Evolutionary conservation across 2,888 invertebrate genomes (phyloP).

Genomic region (Eristalis arbustorum): DNA sequence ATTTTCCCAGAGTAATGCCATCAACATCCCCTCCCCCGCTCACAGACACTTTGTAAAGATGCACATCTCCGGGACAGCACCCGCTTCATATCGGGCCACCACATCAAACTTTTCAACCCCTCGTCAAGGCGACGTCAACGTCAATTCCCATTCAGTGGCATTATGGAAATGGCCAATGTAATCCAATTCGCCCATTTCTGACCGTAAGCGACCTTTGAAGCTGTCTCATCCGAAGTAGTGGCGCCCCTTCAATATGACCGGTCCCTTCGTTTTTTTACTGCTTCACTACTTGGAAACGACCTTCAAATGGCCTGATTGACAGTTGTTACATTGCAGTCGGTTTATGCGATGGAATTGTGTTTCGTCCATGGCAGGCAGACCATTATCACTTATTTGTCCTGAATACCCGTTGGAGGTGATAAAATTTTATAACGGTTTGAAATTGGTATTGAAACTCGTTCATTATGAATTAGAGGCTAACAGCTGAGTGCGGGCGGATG

Average conservation of each 20-base stretch:
- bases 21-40: not conserved
- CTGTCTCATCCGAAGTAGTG: not conserved
- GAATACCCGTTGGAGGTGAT: conserved; percentile 44
- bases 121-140: conserved; percentile 41
- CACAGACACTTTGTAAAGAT: conserved; percentile 1
- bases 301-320: conserved; percentile 56
- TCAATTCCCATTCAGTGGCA: conserved; percentile 64
- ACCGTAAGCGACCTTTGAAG: conserved; percentile 48
- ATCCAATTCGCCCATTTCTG: conserved; percentile 41
- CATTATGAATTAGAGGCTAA: conserved; percentile 48
- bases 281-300: conserved; percentile 6
- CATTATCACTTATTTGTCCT: conserved; percentile 61
- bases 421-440: conserved; percentile 63
- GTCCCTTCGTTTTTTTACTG: not conserved
- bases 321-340: conserved; percentile 58
- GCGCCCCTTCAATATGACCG: conserved; percentile 23
- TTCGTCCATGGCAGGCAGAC: not conserved
- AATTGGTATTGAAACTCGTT: conserved; percentile 61
- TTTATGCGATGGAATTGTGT: conserved; percentile 48
- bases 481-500: not conserved
- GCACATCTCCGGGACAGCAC: not conserved
- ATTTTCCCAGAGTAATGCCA: conserved; percentile 31
- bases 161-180: conserved; percentile 62
- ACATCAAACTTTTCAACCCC: conserved; percentile 46
- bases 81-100: conserved; percentile 37